A percentile compares a stretch with the other conserved stretches of the same genome.
phyloP scores from a whole-genome alignment of 2,797 vertebrate genomes.

The Acanthurus tractus region DNA sequence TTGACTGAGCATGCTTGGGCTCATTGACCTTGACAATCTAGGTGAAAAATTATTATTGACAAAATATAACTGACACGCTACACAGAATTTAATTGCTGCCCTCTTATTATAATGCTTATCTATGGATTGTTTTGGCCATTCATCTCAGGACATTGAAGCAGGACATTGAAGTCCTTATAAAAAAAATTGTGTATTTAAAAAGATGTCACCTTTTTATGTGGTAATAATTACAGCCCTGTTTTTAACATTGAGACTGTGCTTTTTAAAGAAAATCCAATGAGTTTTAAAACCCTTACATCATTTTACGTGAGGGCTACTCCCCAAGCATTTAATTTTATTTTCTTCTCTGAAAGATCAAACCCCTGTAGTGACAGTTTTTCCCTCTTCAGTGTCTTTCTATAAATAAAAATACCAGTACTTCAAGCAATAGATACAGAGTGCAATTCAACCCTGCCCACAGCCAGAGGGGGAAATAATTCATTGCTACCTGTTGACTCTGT shows the following conservation, averaged over 20 bases:
- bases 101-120: background rate
- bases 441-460: too few relatives aligned
- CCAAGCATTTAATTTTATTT: too few relatives aligned
- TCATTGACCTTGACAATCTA: constrained; percentile 5
- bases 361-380: background rate
- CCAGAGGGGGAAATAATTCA: too few relatives aligned
- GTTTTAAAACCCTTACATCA: background rate
- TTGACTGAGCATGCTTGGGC: constrained; percentile 28
- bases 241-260: background rate
- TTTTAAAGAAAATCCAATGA: background rate
- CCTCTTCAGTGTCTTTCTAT: background rate
- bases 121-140: background rate
- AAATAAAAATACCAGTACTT: background rate
- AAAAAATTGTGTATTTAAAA: too few relatives aligned
- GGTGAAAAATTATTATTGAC: constrained; percentile 30
- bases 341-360: background rate
- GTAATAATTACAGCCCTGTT: background rate
- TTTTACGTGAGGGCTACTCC: background rate
- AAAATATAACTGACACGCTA: background rate
- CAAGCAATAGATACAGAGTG: background rate
- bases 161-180: background rate
- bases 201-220: background rate
- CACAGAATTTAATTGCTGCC: background rate
- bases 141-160: background rate
- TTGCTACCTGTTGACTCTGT: too few relatives aligned